A percentile compares a stretch with the other conserved stretches of the same genome.
Conservation (phyloP, 2,113 vertebrate genomes). For the Gymnobelideus leadbeateri region DNA sequence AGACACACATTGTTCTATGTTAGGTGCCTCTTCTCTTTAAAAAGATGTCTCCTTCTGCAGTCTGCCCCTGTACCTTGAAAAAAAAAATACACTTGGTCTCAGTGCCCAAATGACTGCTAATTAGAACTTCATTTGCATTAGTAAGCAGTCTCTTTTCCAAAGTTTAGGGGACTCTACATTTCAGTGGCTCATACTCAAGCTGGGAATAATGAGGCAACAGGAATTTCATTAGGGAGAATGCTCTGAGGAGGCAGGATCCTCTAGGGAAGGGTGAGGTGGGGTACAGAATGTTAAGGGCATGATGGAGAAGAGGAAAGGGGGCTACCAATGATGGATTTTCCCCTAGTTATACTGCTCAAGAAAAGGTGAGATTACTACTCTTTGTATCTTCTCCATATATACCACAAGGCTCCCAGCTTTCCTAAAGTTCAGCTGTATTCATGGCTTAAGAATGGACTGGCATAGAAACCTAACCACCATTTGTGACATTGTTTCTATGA, state of each 20-base stretch:
- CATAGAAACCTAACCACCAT: background rate
- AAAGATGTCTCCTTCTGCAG: background rate
- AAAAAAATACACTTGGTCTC: background rate
- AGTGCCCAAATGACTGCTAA: background rate
- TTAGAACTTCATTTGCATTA: background rate
- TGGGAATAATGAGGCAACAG: background rate
- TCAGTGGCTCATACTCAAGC: background rate
- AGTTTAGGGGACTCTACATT: background rate
- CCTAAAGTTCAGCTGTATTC: background rate
- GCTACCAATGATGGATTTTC: background rate
- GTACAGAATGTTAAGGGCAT: background rate
- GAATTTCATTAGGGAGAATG: background rate
- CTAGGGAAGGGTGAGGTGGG: background rate
- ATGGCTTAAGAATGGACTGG: background rate
- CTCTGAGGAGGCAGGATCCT: background rate
- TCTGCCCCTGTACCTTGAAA: background rate
- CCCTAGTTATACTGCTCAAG: background rate
- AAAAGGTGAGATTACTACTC: background rate
- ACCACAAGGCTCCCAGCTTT: background rate
- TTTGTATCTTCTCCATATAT: background rate
- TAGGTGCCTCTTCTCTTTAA: background rate
- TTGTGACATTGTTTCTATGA: background rate
- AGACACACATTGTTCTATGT: background rate
- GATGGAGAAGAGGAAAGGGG: background rate
- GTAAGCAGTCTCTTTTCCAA: background rate